A percentile compares a stretch with the other conserved stretches of the same genome.
Conservation (phyloP, 2,888 invertebrate species). For the Spicauda simplicius region DNA sequence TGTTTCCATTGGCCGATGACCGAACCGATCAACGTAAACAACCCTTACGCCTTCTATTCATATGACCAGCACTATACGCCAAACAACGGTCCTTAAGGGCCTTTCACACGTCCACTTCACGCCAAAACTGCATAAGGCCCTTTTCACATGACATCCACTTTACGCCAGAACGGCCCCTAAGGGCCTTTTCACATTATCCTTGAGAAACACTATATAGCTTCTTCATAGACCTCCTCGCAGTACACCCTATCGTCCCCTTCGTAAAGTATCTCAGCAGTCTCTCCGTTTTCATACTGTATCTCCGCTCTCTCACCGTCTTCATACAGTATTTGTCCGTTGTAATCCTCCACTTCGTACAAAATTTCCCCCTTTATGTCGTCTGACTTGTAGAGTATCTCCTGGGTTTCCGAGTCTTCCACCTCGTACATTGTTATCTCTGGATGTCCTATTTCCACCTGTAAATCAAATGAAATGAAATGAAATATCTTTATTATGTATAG, state of each 20-base stretch:
- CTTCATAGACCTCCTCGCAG: slow-evolving; percentile 49
- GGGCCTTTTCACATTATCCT: too few relatives aligned
- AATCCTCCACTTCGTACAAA: slow-evolving; percentile 43
- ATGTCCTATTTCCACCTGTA: slow-evolving; percentile 36
- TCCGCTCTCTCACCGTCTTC: neutral
- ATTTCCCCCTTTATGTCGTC: slow-evolving; percentile 39
- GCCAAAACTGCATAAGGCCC: too few relatives aligned
- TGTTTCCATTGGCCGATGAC: too few relatives aligned
- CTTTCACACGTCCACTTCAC: too few relatives aligned
- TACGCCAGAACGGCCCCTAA: too few relatives aligned
- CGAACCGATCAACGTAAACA: too few relatives aligned
- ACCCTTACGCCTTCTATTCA: too few relatives aligned
- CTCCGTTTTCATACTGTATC: slow-evolving; percentile 7
- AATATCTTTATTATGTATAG: too few relatives aligned
- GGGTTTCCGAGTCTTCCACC: neutral
- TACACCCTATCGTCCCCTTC: slow-evolving; percentile 31
- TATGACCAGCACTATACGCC: too few relatives aligned
- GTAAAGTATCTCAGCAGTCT: slow-evolving; percentile 4
- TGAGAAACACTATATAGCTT: neutral
- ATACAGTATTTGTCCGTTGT: slow-evolving; percentile 36
- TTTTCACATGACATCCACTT: too few relatives aligned
- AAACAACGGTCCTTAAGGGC: too few relatives aligned
- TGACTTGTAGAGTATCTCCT: slow-evolving; percentile 10
- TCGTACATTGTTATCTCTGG: slow-evolving; percentile 30
- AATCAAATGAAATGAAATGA: too few relatives aligned